Evolutionary conservation across 2,888 invertebrate genomes (phyloP), one percentile per base, ranked within the genome.

Genomic region (Drosophila robusta): DNA sequence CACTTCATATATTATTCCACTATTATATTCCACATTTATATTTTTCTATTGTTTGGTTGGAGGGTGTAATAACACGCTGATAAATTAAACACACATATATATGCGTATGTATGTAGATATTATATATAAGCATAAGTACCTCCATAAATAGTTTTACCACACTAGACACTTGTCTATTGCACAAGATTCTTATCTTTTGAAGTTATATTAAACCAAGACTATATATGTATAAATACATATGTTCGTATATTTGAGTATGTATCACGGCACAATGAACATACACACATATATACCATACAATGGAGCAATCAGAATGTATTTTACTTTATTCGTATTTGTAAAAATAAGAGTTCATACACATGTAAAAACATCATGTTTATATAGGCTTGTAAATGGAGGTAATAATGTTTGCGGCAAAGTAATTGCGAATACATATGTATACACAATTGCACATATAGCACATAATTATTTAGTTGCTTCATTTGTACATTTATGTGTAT

Each of bases 341-440:
- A 7, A 65, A 44, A 44, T 7, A 14, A 29, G 29, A 22, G 16
- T 18, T 29, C 11, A 3, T 32, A 14, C 0, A 12, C 38, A 36
- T 42, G 42, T 32, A 8, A 29, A 29, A 29, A 32, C 32, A 32
- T 32, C 7, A 42, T 11, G 16, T 41, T 3, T 32, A 14, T 0
- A n/a, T 42, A 36, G 22, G 38, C 11, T 5, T 65, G 32, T 39
- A 54, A 24, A 39, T 44, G 45, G 14, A 32, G 52, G 44, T 56
- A 64, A 29, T 41, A 39, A 56, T 64, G 47, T 55, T 55, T 49
- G 34, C 49, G 63, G 11, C 42, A 36, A 42, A 47, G 58, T 57
- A 57, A 52, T 71, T 71, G 14, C 41, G 36, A 18, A 41, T 65
- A 63, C 39, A 64, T 29, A 55, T n/a, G n/a, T n/a, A n/a, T 24